phyloP scores from a whole-genome alignment of 1,140 invertebrate genomes.

The Zaprionus africanus region DNA sequence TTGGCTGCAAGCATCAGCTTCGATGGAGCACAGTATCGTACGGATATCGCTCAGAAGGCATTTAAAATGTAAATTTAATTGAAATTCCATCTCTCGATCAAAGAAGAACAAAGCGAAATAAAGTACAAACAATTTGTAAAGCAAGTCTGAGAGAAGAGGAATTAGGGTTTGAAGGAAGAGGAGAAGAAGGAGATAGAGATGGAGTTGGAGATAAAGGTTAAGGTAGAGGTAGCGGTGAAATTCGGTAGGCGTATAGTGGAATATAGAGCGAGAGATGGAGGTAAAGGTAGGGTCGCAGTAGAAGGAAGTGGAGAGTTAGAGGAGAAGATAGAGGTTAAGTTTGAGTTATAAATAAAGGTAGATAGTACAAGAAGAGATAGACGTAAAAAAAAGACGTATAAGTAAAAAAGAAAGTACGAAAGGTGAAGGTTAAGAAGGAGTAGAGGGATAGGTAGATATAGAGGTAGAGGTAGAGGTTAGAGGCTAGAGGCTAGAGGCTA shows the following conservation, averaged over 20 bases:
- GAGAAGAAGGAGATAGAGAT: not conserved
- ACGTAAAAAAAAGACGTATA: too few species aligned
- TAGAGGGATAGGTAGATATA: not conserved
- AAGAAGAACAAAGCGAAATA: not conserved
- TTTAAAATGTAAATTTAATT: slow-evolving; percentile 89
- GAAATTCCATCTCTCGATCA: not conserved
- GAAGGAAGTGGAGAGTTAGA: too few species aligned
- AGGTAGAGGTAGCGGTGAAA: too few species aligned
- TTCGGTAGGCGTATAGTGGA: too few species aligned
- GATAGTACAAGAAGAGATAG: too few species aligned
- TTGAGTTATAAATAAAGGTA: too few species aligned
- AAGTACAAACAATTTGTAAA: not conserved
- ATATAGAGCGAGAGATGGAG: too few species aligned
- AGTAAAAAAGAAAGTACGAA: too few species aligned
- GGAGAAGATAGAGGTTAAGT: too few species aligned
- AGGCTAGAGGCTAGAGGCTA: not conserved
- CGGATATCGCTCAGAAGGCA: slow-evolving; percentile 95
- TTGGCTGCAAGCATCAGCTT: slow-evolving; percentile 91
- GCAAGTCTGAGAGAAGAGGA: not conserved
- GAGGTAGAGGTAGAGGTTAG: not conserved
- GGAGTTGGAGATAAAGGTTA: not conserved
- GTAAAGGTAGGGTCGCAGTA: too few species aligned
- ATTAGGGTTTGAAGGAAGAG: not conserved
- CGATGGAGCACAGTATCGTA: slow-evolving; percentile 92
- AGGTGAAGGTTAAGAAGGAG: too few species aligned